These are phyloP conservation scores for Smutsia gigantea DNA, from an alignment of 2,797 vertebrate species.

Conservation along the genomic window DNA sequence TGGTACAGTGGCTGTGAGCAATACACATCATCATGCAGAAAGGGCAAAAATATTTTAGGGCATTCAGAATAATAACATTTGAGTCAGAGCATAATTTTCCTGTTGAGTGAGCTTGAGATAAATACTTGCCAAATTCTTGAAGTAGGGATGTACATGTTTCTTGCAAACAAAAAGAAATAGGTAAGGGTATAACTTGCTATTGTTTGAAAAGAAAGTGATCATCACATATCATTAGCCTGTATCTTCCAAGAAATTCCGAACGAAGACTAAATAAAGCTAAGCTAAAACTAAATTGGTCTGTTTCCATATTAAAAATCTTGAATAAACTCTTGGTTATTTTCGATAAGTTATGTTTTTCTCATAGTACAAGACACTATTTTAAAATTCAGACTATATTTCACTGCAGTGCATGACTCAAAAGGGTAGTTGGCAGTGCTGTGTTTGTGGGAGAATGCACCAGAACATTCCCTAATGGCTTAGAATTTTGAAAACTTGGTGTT, in stretches of 20 bases:
- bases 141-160: neutral
- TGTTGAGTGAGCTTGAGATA: slow-evolving; percentile 67
- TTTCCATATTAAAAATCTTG: slow-evolving; percentile 17
- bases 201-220: neutral
- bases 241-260: neutral
- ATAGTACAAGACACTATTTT: neutral
- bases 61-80: slow-evolving; percentile 62
- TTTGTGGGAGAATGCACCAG: neutral
- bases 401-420: neutral
- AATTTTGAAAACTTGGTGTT: neutral
- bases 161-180: neutral
- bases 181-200: neutral
- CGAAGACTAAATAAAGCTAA: slow-evolving; percentile 13
- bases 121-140: slow-evolving; percentile 67
- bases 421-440: neutral
- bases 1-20: neutral
- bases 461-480: neutral
- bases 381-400: slow-evolving; percentile 30
- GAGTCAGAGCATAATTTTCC: slow-evolving; percentile 64
- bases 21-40: neutral
- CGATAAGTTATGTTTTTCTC: neutral
- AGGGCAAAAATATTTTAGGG: slow-evolving; percentile 61
- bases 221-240: neutral
- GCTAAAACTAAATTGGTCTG: slow-evolving; percentile 23
- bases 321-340: slow-evolving; percentile 48